Base-by-base conservation (phyloP, 2,888 invertebrate genomes). In the Calameuta idolon region DNA sequence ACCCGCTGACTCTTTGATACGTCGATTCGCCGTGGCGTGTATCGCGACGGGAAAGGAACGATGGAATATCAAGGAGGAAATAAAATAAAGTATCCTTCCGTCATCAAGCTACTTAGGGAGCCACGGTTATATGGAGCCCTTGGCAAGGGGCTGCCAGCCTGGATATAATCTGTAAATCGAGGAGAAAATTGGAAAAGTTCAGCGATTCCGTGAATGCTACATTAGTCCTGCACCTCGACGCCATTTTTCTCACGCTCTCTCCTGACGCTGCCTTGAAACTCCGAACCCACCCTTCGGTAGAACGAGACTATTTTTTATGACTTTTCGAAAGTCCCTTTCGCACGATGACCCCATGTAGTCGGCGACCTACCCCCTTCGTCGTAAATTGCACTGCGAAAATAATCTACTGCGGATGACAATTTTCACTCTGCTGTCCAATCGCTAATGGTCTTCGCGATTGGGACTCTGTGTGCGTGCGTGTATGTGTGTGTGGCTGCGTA, bases 131-230 rank as follows among this genome's bases (percentile, higher is more conserved):
- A 23, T 55, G 55, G 55, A 55, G 23, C 55, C 55, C 55, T 55
- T 55, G 55, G 23, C 55, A 23, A 9, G 55, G 55, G 55, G 71
- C 31, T 34, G 71, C 71, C 71, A 71, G 31, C 71, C 71, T 71
- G 34, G 71, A 71, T 71, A 77, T 80, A 83, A 83, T 83, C 82
- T 82, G 81, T 80, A 83, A 83, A 83, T 83, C 83, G 83, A 83
- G 83, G 82, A 82, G 83, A 83, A 83, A 83, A 83, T 83, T 83
- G 83, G 82, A 83, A 83, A 83, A 83, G 83, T 83, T 83, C 75
- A 81, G 80, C 80, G 76, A 82, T 80, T 81, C 77, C 71, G 77
- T 81, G 81, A 80, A 83, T 83, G 83, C 83, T 83, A 83, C 83
- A 83, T 83, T 83, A 82, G 83, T 78, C 80, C 79, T 73, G 79